Percentiles rank a stretch among this genome's conserved stretches.
Evolutionary conservation across 2,888 invertebrate species (phyloP).

Genomic region (Rapana venosa): DNA sequence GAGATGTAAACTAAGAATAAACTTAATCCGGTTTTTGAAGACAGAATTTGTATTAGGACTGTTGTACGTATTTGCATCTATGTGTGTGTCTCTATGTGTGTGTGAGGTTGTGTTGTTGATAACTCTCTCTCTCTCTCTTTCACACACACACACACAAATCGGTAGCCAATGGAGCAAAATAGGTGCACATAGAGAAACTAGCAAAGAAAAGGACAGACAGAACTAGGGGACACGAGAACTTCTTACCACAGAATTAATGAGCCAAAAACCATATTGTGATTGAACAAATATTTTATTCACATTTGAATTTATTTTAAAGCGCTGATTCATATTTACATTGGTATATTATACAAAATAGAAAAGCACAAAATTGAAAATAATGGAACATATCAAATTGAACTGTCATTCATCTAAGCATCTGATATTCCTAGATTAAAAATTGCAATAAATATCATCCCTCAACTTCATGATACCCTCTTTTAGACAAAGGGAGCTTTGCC

Average conservation of each 20-base stretch:
- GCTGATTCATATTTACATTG: background rate
- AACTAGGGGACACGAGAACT: background rate
- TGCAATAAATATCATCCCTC: background rate
- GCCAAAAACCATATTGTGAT: background rate
- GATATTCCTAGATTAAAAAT: background rate
- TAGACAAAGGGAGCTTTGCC: background rate
- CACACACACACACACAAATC: background rate
- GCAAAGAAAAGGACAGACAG: background rate
- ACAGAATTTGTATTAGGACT: background rate
- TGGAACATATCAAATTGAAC: background rate
- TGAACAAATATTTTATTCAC: slow-evolving; percentile 3
- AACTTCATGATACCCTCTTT: background rate
- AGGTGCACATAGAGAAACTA: background rate
- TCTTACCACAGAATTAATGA: background rate
- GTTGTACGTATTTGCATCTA: background rate
- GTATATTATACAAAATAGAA: background rate
- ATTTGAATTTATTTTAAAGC: background rate
- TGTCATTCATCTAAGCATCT: background rate
- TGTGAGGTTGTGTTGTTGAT: background rate
- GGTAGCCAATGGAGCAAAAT: no score
- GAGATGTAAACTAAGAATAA: background rate
- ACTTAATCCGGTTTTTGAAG: background rate
- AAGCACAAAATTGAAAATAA: background rate
- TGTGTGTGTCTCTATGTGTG: background rate
- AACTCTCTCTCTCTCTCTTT: no score